Base-by-base conservation (phyloP, 2,113 vertebrate genomes). In the Lamprologus speciosus region DNA sequence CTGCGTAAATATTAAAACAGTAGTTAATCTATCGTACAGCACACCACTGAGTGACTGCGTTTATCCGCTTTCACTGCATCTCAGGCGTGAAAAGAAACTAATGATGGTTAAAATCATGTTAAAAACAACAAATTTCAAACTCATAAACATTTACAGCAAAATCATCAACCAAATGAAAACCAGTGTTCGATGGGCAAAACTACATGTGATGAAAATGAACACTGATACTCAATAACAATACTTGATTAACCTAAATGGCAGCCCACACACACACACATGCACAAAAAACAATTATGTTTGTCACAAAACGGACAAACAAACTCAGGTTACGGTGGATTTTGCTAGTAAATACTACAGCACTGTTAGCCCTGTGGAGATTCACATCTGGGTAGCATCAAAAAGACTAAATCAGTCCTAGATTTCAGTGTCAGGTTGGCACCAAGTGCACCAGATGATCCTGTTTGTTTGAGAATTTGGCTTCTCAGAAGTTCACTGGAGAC, bases 301-400 rank as follows among this genome's bases (percentile, higher is more conserved):
- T 83, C 65, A 84, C 70, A 82, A 88, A 85, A 81, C 60, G 35
- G 81, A 89, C 51, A 88, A 92, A 92, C 81, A 92, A 6, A 37
- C 21, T 88, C 33, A 81, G 81, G 80, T 90, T 81, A 92, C 85
- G 57, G 73, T 53, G 42, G 17, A 70, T 82, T 88, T 93, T 86
- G 2, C 63, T 68, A 81, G 58, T 55, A 70, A 92, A 33, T 40
- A 33, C 82, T 26, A 81, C 83, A 53, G 81, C 75, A 85, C 65
- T 65, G 78, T 82, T 82, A 86, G 85, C 81, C 88, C 80, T 83
- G 55, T 89, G 91, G 91, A 84, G 54, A 93, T 87, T 89, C 87
- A 88, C 95, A 96, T 95, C 93, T 95, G 94, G 85, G 85, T 40
- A 91, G 78, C 82, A 93, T 92, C 73, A 90, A 82, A 93, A 78